A percentile compares a stretch with the other conserved stretches of the same genome.
phyloP scores from a whole-genome alignment of 2,797 vertebrate genomes.

The Cossypha caffra region DNA sequence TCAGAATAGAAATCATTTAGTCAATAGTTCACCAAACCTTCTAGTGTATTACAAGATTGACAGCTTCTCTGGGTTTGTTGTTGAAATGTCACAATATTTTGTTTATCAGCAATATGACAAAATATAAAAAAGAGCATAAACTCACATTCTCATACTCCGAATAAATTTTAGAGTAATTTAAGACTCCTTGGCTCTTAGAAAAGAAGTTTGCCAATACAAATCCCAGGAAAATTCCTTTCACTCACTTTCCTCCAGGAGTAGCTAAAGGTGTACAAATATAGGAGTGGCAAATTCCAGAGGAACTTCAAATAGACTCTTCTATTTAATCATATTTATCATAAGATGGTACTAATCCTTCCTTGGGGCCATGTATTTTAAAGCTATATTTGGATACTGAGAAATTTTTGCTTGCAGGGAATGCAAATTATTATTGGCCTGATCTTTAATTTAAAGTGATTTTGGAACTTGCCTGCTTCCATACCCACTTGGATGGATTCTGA shows the following conservation, averaged over 20 bases:
- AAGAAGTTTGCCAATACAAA: background rate
- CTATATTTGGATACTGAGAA: constrained; percentile 33
- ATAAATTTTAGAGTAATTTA: background rate
- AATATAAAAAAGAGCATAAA: background rate
- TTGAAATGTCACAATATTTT: background rate
- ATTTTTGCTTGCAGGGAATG: background rate
- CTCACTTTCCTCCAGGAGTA: background rate
- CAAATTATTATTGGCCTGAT: background rate
- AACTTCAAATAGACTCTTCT: constrained; percentile 58
- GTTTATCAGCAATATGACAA: background rate
- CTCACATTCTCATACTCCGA: background rate
- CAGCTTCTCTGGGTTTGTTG: background rate
- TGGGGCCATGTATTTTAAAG: constrained; percentile 27
- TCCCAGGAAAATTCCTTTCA: background rate
- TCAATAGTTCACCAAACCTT: background rate
- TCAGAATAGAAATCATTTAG: background rate
- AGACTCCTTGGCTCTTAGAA: background rate
- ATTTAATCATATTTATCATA: constrained; percentile 31
- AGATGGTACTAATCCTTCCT: constrained; percentile 55
- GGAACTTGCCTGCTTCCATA: background rate
- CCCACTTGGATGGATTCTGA: constrained; percentile 10
- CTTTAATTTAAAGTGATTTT: constrained; percentile 57
- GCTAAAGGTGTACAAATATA: constrained; percentile 18
- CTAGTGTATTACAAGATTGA: background rate
- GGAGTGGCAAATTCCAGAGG: constrained; percentile 60